These are phyloP conservation scores for Cyphotilapia sp. DNA, from an alignment of 2,113 vertebrate genomes.

Conservation along the genomic window DNA sequence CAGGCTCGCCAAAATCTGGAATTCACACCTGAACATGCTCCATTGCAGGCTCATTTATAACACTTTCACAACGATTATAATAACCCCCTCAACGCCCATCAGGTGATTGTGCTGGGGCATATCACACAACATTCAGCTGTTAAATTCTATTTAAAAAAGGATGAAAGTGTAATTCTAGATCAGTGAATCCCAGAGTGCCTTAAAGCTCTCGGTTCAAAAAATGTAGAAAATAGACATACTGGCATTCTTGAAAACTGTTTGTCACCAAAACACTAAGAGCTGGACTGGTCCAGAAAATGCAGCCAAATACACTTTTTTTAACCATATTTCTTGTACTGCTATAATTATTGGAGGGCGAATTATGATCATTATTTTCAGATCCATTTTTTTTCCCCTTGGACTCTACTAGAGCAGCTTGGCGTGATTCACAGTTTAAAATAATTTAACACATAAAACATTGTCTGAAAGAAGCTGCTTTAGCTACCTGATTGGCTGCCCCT, in stretches of 20 bases:
- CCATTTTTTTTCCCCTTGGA: neutral
- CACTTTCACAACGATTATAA: constrained; percentile 8
- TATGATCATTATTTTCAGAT: neutral
- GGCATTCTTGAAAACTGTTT: neutral
- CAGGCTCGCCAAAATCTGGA: constrained; percentile 2
- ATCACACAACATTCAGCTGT: neutral
- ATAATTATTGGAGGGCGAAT: neutral
- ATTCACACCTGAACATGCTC: constrained; percentile 23
- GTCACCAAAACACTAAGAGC: neutral
- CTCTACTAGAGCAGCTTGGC: neutral
- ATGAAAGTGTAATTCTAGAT: neutral
- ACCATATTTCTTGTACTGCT: neutral
- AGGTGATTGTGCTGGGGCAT: neutral
- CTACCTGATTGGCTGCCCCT: neutral
- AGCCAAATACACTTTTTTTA: neutral
- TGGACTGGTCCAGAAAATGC: neutral
- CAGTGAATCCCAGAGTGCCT: neutral
- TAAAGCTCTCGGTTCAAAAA: neutral
- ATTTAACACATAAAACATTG: neutral
- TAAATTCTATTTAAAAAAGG: neutral
- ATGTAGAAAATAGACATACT: neutral
- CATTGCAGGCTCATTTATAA: constrained; percentile 1
- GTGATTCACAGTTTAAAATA: neutral
- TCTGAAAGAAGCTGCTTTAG: neutral
- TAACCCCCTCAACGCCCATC: neutral